A percentile compares a stretch with the other conserved stretches of the same genome.
Conservation (phyloP, 64 coral and sea anemone species). For the Anthopleura sola region DNA sequence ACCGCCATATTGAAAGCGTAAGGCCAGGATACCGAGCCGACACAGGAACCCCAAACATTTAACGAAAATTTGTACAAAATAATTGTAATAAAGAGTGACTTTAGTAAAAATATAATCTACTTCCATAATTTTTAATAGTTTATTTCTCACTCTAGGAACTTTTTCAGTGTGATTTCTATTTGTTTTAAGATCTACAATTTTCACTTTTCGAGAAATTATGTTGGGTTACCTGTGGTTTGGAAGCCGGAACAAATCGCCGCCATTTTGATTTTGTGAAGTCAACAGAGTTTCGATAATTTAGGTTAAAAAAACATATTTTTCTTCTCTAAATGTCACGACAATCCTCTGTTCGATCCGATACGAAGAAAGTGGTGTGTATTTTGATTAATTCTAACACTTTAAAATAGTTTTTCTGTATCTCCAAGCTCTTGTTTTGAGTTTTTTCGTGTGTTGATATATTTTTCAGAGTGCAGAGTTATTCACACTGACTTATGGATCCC, state of each 20-base stretch:
- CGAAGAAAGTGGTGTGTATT: slow-evolving; percentile 88
- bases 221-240: neutral
- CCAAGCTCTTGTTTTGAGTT: neutral
- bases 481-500: slow-evolving; percentile 82
- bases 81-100: neutral
- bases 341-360: slow-evolving; percentile 79
- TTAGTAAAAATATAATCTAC: neutral
- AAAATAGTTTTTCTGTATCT: neutral
- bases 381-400: neutral
- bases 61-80: neutral
- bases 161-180: neutral
- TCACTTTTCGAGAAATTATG: neutral
- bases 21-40: neutral
- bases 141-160: neutral
- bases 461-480: slow-evolving; percentile 90
- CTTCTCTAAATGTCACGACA: slow-evolving; percentile 72
- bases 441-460: slow-evolving; percentile 2
- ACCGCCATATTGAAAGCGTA: slow-evolving; percentile 48
- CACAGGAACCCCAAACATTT: neutral
- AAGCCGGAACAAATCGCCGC: neutral
- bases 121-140: neutral
- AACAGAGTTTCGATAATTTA: neutral
- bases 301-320: neutral
- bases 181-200: neutral
- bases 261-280: neutral